Base-by-base conservation (phyloP, 2,797 vertebrate genomes). In the Sebastes taczanowskii region DNA sequence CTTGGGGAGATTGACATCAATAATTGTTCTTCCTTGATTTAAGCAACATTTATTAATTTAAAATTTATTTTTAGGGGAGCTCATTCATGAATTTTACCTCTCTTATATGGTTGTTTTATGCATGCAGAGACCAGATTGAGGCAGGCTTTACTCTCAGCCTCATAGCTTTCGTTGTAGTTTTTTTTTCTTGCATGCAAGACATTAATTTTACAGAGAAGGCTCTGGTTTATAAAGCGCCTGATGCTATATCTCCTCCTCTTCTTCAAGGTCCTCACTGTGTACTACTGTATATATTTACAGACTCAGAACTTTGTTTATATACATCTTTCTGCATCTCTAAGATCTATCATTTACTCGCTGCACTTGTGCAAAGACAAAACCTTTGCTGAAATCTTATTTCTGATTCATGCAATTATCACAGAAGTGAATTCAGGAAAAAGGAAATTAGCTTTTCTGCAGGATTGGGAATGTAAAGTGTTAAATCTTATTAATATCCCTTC, bases 81-180 rank as follows among this genome's bases (percentile, higher is more conserved):
- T 14, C 1, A 0, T 62, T 0, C 5, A 0, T 66, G 11, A 16
- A 10, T 42, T 16, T 2, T 22, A 0, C 5, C 1, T 0, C 29
- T 61, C 14, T 32, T 4, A 42, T 9, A 3, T 55, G 7, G 11
- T 34, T 76, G 20, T 52, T 77, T 16, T 63, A 27, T 10, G 10
- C 11, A 38, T 8, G 18, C 5, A 34, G 34, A n/a, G n/a, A 49
- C 7, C 25, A 8, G 5, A 29, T 22, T 77, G 14, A 42, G 18
- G 7, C 27, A 38, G 25, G 11, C 16, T 63, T 0, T 20, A 6
- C 11, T 65, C 5, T 61, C 4, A 20, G 74, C 60, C 52, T 81
- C 53, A 42, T 4, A 7, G 5, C 23, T 81, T 53, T 56, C 13
- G 11, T 42, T 27, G 2, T 2, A 4, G 29, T 27, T n/a, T 5